phyloP scores from a whole-genome alignment of 2,888 invertebrate genomes.

The Brassicogethes aeneus region DNA sequence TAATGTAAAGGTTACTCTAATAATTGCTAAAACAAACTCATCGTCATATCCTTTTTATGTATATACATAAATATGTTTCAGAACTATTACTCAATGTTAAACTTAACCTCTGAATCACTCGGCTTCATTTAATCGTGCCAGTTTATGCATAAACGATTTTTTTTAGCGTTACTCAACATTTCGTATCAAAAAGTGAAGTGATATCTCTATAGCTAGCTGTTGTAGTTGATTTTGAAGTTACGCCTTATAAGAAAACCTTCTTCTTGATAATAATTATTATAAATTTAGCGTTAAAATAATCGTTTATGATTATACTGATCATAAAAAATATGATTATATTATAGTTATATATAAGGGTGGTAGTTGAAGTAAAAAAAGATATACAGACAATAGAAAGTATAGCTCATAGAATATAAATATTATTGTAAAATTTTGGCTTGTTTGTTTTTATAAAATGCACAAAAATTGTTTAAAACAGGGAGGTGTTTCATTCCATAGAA shows the following conservation, averaged over 20 bases:
- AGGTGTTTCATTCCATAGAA: too few relatives aligned
- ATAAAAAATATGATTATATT: slow-evolving; percentile 3
- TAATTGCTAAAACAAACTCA: slow-evolving; percentile 16
- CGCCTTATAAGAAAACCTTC: slow-evolving; percentile 3
- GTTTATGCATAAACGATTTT: slow-evolving; percentile 1
- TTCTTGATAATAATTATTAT: slow-evolving; percentile 9
- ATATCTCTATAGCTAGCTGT: too few relatives aligned
- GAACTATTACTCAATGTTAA: too few relatives aligned
- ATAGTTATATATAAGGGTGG: slow-evolving; percentile 11
- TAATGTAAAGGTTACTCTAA: slow-evolving; percentile 12
- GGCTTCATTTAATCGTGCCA: too few relatives aligned
- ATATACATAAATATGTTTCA: slow-evolving; percentile 15
- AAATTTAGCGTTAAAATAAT: slow-evolving; percentile 7
- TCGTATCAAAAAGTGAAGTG: too few relatives aligned
- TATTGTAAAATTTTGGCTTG: slow-evolving; percentile 10
- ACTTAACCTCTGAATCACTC: too few relatives aligned
- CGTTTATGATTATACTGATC: background rate
- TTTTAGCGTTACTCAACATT: too few relatives aligned
- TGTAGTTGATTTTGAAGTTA: slow-evolving; percentile 7
- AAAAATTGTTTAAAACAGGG: too few relatives aligned
- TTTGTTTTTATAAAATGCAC: slow-evolving; percentile 3
- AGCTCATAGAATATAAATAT: slow-evolving; percentile 22
- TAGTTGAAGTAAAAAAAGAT: slow-evolving; percentile 18
- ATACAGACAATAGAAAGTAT: slow-evolving; percentile 27
- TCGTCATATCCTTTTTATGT: slow-evolving; percentile 7